Evolutionary conservation across 2,888 invertebrate genomes (phyloP), one percentile per base, ranked within the genome.

Genomic region (Ophraella communa): DNA sequence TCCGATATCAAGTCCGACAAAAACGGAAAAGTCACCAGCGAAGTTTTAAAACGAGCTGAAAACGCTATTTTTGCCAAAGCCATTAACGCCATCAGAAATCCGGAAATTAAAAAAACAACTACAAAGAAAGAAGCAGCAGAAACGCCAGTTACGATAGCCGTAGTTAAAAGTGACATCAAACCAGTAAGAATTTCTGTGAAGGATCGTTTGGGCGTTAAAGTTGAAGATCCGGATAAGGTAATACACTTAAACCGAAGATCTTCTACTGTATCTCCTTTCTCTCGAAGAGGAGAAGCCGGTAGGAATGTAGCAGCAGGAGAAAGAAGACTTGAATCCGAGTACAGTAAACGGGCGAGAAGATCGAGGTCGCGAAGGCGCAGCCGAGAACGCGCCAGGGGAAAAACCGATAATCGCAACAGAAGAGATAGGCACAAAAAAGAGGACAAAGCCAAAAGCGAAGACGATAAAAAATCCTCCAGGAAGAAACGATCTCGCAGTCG

Each of bases 11-110:
- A 79, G 69, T 65, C 69, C 11, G 87, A 86, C 71, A 87, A 87
- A 72, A 83, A 85, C 5, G 86, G 86, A 60, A 92, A 92, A 83
- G 89, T 89, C 1, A 94, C 95, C 1, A 92, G 91, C 18, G 95
- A 95, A 81, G 94, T 96, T 3, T 84, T 96, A 54, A 95, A 95
- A 78, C 86, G 94, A 71, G 95, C 96, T 1, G 95, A 96, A 83
- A 95, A 95, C 79, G 95, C 93, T 0, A 92, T 96, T 73, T 93
- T 95, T 79, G 92, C 95, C 44, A 94, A 95, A 81, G 93, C 93
- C 0, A 91, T 93, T 45, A 93, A 91, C 76, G 92, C 93, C 0
- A 88, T 92, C 49, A 85, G 91, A 63, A 91, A 91, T 0, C 79
- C 75, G 35, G 92, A 92, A 83, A 90, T 90, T 54, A 91, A 90